A percentile compares a stretch with the other conserved stretches of the same genome.
phyloP scores from a whole-genome alignment of 2,113 vertebrate species.

The Corynorhinus townsendii region DNA sequence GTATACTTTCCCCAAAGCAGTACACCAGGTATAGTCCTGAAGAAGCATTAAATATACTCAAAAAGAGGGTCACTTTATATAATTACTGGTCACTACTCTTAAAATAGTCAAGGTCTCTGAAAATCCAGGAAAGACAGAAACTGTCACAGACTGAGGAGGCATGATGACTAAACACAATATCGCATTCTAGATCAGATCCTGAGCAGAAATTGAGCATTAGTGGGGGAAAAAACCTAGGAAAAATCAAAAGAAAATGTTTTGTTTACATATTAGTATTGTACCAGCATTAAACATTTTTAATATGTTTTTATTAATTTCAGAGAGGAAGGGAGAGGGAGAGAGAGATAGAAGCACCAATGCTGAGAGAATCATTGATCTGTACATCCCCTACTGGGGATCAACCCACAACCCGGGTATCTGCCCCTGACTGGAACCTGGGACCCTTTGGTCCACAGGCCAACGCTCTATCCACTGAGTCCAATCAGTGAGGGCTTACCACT shows the following conservation, averaged over 20 bases:
- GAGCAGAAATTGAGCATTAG: not conserved
- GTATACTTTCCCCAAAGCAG: not conserved
- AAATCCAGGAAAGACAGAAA: not conserved
- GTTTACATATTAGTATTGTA: not conserved
- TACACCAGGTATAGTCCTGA: rapidly evolving
- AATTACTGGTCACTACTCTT: not conserved
- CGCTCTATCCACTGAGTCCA: no score
- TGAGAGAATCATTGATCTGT: no score
- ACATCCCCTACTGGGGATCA: no score
- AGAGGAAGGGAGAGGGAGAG: no score
- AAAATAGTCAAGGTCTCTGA: not conserved
- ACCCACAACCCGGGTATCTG: no score
- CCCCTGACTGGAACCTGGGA: no score
- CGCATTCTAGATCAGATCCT: not conserved
- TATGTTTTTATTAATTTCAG: no score
- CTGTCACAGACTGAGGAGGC: not conserved
- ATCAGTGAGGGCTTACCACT: no score
- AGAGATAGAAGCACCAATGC: no score
- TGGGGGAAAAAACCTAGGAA: not conserved
- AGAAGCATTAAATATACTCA: not conserved
- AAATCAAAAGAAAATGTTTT: not conserved
- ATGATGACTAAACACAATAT: not conserved
- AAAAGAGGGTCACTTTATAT: not conserved
- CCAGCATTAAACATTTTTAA: not conserved
- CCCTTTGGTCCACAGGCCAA: no score